A percentile compares a stretch with the other conserved stretches of the same genome.
Conservation (phyloP, 2,888 invertebrate genomes). For the Pediacus dermestoides region DNA sequence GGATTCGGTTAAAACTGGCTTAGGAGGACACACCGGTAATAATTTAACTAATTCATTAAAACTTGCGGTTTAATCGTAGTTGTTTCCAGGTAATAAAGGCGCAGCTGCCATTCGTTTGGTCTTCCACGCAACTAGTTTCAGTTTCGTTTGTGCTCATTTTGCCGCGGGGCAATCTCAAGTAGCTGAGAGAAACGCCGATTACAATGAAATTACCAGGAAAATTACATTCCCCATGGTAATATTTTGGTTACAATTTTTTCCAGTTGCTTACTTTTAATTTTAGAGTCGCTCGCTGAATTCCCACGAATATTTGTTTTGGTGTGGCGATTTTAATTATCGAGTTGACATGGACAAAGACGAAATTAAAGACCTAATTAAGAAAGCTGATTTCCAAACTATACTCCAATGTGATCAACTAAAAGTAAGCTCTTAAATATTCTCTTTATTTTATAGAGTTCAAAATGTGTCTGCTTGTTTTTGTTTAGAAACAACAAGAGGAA, state of each 20-base stretch:
- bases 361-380: constrained; percentile 77
- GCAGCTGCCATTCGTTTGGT: constrained; percentile 91
- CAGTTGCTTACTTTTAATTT: constrained; percentile 21
- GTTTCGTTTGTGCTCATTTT: constrained; percentile 98
- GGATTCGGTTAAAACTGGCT: constrained; percentile 95
- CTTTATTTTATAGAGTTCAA: constrained; percentile 11
- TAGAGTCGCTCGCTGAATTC: constrained; percentile 83
- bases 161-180: constrained; percentile 98
- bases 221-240: constrained; percentile 78
- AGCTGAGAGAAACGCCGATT: constrained; percentile 92
- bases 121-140: constrained; percentile 88
- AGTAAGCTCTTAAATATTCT: constrained; percentile 37
- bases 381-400: constrained; percentile 71
- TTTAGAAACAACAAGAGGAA: constrained; percentile 68
- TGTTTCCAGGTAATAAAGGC: constrained; percentile 79
- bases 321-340: constrained; percentile 98
- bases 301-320: constrained; percentile 99
- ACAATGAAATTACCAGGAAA: constrained; percentile 90
- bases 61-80: constrained; percentile 8
- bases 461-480: constrained; percentile 17
- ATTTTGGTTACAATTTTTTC: not conserved
- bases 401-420: constrained; percentile 84
- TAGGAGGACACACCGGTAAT: constrained; percentile 88
- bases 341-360: constrained; percentile 94
- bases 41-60: constrained; percentile 4